A percentile compares a stretch with the other conserved stretches of the same genome.
Evolutionary conservation across 2,113 vertebrate genomes (phyloP).

Genomic region (Todiramphus chloris): DNA sequence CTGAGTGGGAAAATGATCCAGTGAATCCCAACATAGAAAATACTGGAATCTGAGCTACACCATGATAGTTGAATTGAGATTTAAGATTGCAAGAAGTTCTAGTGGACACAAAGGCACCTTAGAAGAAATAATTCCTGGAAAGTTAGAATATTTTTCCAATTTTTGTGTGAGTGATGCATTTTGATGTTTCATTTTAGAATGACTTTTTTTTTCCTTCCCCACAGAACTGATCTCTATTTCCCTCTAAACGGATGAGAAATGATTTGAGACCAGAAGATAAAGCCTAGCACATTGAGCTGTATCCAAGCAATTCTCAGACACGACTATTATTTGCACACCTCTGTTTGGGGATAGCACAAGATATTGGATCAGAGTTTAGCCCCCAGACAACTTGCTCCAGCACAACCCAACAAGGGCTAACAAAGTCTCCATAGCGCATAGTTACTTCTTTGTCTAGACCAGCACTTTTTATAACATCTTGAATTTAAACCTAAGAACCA

Average conservation of each 20-base stretch:
- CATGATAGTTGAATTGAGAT: neutral
- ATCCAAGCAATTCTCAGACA: neutral
- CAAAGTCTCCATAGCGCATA: too few species aligned
- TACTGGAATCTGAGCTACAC: neutral
- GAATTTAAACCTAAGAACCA: neutral
- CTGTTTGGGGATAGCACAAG: neutral
- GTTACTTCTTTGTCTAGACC: neutral
- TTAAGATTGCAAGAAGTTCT: neutral
- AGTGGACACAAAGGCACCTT: neutral
- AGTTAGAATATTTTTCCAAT: neutral
- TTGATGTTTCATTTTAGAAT: neutral
- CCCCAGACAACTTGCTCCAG: neutral
- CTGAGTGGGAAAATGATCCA: neutral
- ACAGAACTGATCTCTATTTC: neutral
- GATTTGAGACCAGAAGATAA: neutral
- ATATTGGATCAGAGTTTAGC: neutral
- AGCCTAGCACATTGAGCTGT: neutral
- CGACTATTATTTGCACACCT: neutral
- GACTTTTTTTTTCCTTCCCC: neutral
- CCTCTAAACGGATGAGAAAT: neutral
- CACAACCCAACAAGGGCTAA: neutral
- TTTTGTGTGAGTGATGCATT: neutral
- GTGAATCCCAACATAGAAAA: neutral
- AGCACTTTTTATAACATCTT: neutral
- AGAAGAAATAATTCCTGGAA: neutral